Evolutionary conservation across 2,888 invertebrate species (phyloP), one percentile per base, ranked within the genome.

Genomic region (Clanis bilineata): DNA sequence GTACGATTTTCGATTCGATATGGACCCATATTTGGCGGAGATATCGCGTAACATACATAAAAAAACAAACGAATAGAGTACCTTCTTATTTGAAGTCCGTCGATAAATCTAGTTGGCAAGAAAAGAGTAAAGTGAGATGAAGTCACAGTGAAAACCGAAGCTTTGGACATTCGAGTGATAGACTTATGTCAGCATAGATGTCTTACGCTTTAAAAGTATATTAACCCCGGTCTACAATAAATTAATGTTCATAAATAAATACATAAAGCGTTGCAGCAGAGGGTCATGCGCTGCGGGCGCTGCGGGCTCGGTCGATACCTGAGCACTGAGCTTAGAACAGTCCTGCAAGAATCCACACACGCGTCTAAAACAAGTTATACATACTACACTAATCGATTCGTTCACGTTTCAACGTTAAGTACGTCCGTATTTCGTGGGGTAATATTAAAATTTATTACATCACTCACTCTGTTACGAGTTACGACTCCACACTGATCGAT

Each of bases 291-390:
- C 75, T 88, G 84, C 88, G 90, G 90, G 47, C 47, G 25, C 23
- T 25, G 51, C 51, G 51, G 51, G 90, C 72, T 32, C 80, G 86
- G 81, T 88, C 88, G 86, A 88, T 88, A 88, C 78, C 79, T 74
- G 71, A 56, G 22, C 41, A 65, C 64, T 61, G 22, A n/a, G n/a
- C n/a, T n/a, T n/a, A n/a, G 28, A 28, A 7, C 21, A 43, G 6
- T 15, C 36, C 45, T 28, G 45, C 45, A 58, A 58, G 58, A 25
- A 58, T 58, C 51, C 58, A 58, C 58, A 74, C 75, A 73, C 75
- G 74, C 67, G 62, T 64, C 66, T 69, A 70, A 71, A 74, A 72
- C 75, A 61, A 72, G 73, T 74, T 73, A 63, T 58, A 63, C 67
- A 69, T 69, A 51, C 39, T 58, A 47, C 66, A 61, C 66, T 72